Percentiles rank a stretch among this genome's conserved stretches.
Conservation (phyloP, 2,113 vertebrate species). For the Lycaon pictus region DNA sequence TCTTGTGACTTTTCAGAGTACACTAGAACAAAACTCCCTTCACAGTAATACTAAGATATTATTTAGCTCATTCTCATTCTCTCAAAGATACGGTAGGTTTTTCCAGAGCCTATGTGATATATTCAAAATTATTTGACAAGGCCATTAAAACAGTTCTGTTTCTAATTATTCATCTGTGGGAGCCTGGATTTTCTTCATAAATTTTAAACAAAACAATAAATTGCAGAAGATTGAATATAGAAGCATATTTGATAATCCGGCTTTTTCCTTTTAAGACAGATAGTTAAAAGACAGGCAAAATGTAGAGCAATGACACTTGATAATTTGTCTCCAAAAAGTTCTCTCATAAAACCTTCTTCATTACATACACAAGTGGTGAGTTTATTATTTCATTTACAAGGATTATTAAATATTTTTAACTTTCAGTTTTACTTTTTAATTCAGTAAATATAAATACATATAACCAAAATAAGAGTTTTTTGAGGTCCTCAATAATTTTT, state of each 20-base stretch:
- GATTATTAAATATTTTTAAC: constrained; percentile 1
- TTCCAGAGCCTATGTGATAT: neutral
- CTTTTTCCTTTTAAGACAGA: neutral
- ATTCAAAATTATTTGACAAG: constrained; percentile 30
- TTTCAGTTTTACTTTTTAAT: constrained; percentile 4
- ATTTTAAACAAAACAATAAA: constrained; percentile 27
- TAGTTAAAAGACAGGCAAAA: neutral
- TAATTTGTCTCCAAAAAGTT: neutral
- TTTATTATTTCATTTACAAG: constrained; percentile 33
- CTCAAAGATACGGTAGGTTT: neutral
- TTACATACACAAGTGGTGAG: neutral
- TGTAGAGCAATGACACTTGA: neutral
- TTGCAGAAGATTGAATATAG: neutral
- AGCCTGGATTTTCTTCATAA: neutral
- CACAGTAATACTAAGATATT: neutral
- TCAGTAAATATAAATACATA: neutral
- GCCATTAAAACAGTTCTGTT: neutral
- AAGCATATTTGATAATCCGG: neutral
- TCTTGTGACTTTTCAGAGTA: neutral
- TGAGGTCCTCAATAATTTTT: neutral
- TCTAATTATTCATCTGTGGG: neutral
- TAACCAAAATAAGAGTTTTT: neutral
- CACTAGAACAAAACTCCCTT: neutral
- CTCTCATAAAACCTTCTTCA: constrained; percentile 6
- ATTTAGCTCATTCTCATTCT: neutral